These are phyloP conservation scores for Heliconius cydno DNA, from an alignment of 2,888 invertebrate genomes.

Conservation along the genomic window DNA sequence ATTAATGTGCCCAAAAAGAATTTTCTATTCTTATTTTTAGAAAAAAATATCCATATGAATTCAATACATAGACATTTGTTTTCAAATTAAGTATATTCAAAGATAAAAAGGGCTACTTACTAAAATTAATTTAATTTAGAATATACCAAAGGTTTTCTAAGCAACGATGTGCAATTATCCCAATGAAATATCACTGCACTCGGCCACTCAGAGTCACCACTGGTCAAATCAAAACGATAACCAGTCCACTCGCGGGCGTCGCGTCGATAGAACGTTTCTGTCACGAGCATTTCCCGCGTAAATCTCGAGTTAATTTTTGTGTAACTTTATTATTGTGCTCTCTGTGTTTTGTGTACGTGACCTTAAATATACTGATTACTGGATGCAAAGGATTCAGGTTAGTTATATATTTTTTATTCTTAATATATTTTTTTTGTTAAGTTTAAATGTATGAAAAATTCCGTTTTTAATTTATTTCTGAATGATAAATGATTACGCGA, in stretches of 20 bases:
- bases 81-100: neutral
- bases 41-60: neutral
- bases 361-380: conserved; percentile 44
- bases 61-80: neutral
- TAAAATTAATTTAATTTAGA: conserved; percentile 53
- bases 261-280: neutral
- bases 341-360: conserved; percentile 52
- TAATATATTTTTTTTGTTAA: neutral
- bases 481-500: neutral
- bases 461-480: neutral
- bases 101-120: neutral
- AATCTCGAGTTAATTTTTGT: conserved; percentile 48
- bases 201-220: conserved; percentile 56
- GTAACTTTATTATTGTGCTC: conserved; percentile 50
- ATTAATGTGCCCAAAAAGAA: neutral
- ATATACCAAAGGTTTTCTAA: conserved; percentile 75
- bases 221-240: conserved; percentile 29
- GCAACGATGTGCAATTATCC: conserved; percentile 63
- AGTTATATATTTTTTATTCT: conserved; percentile 49
- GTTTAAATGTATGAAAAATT: neutral
- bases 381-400: conserved; percentile 54
- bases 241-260: conserved; percentile 36
- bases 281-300: conserved; percentile 45
- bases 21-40: neutral
- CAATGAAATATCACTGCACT: conserved; percentile 48